Percentiles rank a stretch among this genome's conserved stretches.
Conservation (phyloP, 2,888 invertebrate species). For the Atrina japonica region DNA sequence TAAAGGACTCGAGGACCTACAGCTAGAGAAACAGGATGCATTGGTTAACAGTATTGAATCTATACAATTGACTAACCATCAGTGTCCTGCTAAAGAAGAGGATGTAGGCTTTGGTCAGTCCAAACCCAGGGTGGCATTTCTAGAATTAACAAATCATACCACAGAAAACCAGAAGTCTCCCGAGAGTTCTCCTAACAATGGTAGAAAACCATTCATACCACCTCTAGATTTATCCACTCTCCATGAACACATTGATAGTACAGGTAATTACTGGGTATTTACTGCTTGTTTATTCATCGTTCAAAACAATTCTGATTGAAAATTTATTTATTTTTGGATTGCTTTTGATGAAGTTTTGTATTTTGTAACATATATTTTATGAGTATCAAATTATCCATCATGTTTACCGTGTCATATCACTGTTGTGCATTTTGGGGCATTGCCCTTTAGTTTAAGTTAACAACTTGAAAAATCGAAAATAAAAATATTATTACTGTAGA, state of each 20-base stretch:
- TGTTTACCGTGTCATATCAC: too few relatives aligned
- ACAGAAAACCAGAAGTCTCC: slow-evolving; percentile 85
- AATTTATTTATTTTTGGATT: too few relatives aligned
- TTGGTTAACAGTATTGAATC: slow-evolving; percentile 1
- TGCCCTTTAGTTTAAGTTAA: too few relatives aligned
- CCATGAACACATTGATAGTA: slow-evolving; percentile 84
- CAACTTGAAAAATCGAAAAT: too few relatives aligned
- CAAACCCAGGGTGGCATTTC: slow-evolving; percentile 68
- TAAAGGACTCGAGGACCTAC: slow-evolving; percentile 45
- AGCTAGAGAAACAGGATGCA: slow-evolving; percentile 26
- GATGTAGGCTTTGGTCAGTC: slow-evolving; percentile 43
- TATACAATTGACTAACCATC: neutral
- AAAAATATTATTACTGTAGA: too few relatives aligned
- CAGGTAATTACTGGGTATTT: slow-evolving; percentile 74
- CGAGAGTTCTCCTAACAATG: slow-evolving; percentile 82
- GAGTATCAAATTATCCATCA: too few relatives aligned
- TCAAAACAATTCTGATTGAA: too few relatives aligned
- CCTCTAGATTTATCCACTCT: slow-evolving; percentile 84
- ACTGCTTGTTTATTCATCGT: too few relatives aligned
- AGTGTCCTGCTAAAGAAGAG: neutral
- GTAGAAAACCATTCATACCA: slow-evolving; percentile 77
- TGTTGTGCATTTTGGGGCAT: too few relatives aligned
- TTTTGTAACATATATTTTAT: too few relatives aligned
- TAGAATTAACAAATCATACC: slow-evolving; percentile 76
- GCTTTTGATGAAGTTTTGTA: too few relatives aligned